Base-by-base conservation (phyloP, 2,888 invertebrate species). In the Spisula subtruncata region DNA sequence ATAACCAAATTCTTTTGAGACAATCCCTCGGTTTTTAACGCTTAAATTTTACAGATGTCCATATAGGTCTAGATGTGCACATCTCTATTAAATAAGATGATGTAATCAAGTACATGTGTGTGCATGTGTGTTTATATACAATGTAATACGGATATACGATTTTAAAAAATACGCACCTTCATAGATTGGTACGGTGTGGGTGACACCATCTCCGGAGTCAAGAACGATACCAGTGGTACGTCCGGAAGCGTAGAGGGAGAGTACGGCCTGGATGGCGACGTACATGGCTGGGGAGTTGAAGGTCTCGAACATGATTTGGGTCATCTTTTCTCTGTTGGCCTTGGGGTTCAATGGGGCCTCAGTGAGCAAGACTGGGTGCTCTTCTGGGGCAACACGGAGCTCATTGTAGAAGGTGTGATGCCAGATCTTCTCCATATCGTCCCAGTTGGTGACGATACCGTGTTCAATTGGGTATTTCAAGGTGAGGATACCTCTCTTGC, bases 151-250 rank as follows among this genome's bases (percentile, higher is more conserved):
- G n/a, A 25, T 25, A 66, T 66, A 12, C 2, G 25, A 25, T 66
- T 5, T 25, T 25, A 25, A 66, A 29, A 60, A 18, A 60, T 85
- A 85, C 85, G 35, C 48, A 85, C 85, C 97, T 97, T 99, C 99
- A 97, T 99, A 99, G 97, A 99, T 98, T 97, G 99, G 99, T 91
- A 99, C 98, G 85, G 98, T 98, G 98, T 99, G 99, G 85, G 99
- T 98, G 94, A 99, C 99, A 97, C 99, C 99, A 97, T 99, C 99
- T 93, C 99, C 99, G 95, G 98, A 98, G 97, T 99, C 99, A 56
- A 90, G 87, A 46, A 90, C 90, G 80, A 90, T 90, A 90, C 90
- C 90, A 46, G 90, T 90, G 75, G 90, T 90, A 87, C 90, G 90
- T 97, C 99, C 99, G 97, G 98, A 98, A 94, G 99, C 99, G 97